These are phyloP conservation scores for Propithecus perrieri DNA, from an alignment of 2,797 vertebrate genomes.

Conservation along the genomic window DNA sequence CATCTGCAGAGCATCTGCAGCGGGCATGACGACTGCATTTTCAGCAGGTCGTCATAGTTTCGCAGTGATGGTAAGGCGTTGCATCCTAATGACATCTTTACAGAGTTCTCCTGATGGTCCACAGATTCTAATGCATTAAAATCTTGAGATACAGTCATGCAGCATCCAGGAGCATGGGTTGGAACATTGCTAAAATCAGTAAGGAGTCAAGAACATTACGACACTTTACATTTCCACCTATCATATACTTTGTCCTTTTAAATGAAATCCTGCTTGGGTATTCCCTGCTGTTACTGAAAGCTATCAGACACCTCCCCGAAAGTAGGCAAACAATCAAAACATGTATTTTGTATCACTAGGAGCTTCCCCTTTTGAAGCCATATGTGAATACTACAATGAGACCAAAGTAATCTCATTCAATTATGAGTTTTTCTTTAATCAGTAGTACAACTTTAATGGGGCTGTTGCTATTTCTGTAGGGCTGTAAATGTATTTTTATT, in stretches of 20 bases:
- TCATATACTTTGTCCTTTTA: not conserved
- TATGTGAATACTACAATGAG: not conserved
- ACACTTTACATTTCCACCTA: not conserved
- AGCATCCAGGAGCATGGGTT: not conserved
- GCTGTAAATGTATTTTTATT: conserved; percentile 42
- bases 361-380: not conserved
- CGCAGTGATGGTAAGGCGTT: not conserved
- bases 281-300: not conserved
- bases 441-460: conserved; percentile 33
- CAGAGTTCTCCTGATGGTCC: not conserved
- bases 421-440: conserved; percentile 54
- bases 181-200: not conserved
- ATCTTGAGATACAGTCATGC: not conserved
- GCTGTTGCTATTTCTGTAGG: not conserved
- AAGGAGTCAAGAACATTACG: not conserved
- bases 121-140: not conserved
- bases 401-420: conserved; percentile 38
- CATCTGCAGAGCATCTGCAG: not conserved
- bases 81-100: not conserved
- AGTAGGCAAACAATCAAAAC: not conserved
- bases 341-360: not conserved
- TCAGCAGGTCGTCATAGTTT: not conserved
- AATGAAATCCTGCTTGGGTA: not conserved
- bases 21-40: fast-evolving
- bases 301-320: not conserved